A percentile compares a stretch with the other conserved stretches of the same genome.
Conservation (phyloP, 2,113 vertebrate genomes). For the Psilopsiagon aurifrons region DNA sequence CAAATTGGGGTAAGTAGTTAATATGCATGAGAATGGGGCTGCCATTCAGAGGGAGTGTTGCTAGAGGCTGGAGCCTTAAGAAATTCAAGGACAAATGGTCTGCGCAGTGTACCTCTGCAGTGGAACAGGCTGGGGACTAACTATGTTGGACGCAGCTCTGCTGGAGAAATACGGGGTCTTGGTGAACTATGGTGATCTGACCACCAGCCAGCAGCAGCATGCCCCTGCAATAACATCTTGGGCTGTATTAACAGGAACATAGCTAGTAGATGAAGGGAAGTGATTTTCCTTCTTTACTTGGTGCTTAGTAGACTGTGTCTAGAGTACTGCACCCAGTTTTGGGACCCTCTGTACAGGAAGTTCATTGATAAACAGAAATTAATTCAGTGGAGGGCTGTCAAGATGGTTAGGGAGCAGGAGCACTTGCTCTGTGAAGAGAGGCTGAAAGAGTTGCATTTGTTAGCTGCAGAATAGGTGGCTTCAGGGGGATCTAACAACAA, state of each 20-base stretch:
- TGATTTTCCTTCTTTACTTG: not conserved
- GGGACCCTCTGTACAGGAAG: not conserved
- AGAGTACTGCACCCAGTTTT: not conserved
- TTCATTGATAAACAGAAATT: not conserved
- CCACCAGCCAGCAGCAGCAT: not conserved
- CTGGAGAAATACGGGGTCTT: not conserved
- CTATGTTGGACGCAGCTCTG: not conserved
- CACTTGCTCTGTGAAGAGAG: not conserved
- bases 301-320: not conserved
- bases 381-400: not conserved
- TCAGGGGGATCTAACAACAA: not conserved
- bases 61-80: not conserved
- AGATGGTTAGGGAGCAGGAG: not conserved
- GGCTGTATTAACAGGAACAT: not conserved
- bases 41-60: not conserved
- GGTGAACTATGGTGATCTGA: not conserved
- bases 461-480: not conserved
- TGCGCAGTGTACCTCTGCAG: not conserved
- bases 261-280: not conserved
- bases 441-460: not conserved
- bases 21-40: not conserved
- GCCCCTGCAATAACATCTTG: not conserved
- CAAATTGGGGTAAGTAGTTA: not conserved
- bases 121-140: not conserved
- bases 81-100: not conserved